Percentiles rank a stretch among this genome's conserved stretches.
These are phyloP conservation scores for Tipula vernalis DNA, from an alignment of 2,888 invertebrate genomes.

Conservation along the genomic window DNA sequence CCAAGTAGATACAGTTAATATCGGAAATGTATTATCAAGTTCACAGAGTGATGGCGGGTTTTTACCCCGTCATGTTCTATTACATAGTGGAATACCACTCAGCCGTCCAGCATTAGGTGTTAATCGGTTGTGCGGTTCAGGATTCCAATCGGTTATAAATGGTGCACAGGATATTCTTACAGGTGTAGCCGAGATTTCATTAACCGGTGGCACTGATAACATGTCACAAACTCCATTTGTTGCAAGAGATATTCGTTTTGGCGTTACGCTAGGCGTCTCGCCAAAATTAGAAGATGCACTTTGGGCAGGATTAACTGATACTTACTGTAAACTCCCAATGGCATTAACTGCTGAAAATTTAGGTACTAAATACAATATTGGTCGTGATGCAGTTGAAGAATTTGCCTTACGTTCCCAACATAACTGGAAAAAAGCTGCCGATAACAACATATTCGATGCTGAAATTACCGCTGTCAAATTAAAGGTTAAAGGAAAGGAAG, in stretches of 20 bases:
- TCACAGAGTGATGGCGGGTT: slow-evolving; percentile 74
- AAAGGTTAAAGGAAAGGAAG: slow-evolving; percentile 70
- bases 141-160: slow-evolving; percentile 89
- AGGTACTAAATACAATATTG: slow-evolving; percentile 70
- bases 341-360: slow-evolving; percentile 91
- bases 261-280: slow-evolving; percentile 66
- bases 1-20: slow-evolving; percentile 73
- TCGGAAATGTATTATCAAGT: slow-evolving; percentile 82
- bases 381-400: slow-evolving; percentile 70
- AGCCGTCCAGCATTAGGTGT: slow-evolving; percentile 76
- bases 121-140: slow-evolving; percentile 93
- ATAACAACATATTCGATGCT: slow-evolving; percentile 76
- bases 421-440: slow-evolving; percentile 75
- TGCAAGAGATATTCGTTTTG: slow-evolving; percentile 76
- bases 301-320: slow-evolving; percentile 79
- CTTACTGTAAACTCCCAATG: slow-evolving; percentile 86
- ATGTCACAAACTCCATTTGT: slow-evolving; percentile 90
- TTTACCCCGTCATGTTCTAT: slow-evolving; percentile 74
- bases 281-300: slow-evolving; percentile 75
- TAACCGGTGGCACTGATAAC: slow-evolving; percentile 89
- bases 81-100: slow-evolving; percentile 73
- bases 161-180: slow-evolving; percentile 83
- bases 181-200: slow-evolving; percentile 71
- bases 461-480: slow-evolving; percentile 80
- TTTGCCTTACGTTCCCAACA: slow-evolving; percentile 78